Percentiles rank a stretch among this genome's conserved stretches.
phyloP scores from a whole-genome alignment of 2,888 invertebrate genomes.

The Clepsis dumicolana region DNA sequence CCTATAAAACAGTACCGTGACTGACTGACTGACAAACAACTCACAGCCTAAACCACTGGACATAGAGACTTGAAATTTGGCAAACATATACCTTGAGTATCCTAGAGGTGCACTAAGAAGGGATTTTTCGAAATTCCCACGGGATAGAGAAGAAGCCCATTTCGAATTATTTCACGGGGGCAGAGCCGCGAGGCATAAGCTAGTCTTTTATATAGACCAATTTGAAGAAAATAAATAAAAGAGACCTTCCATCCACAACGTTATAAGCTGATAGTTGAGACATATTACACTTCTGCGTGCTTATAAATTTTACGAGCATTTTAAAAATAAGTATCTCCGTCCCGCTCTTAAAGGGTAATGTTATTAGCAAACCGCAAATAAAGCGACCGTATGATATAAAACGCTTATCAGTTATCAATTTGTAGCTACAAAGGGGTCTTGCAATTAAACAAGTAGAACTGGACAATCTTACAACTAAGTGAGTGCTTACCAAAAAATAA shows the following conservation, averaged over 20 bases:
- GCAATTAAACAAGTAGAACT: constrained; percentile 21
- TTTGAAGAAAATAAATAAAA: neutral
- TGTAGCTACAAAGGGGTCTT: constrained; percentile 15
- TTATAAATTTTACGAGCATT: neutral
- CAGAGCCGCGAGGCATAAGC: too few species aligned
- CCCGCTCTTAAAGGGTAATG: constrained; percentile 16
- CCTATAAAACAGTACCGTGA: too few species aligned
- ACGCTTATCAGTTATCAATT: constrained; percentile 31
- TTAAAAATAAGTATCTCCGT: neutral
- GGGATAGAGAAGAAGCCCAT: too few species aligned
- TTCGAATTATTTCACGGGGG: too few species aligned
- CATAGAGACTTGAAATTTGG: too few species aligned
- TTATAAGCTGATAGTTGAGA: neutral
- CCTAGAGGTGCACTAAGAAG: too few species aligned
- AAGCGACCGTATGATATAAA: constrained; percentile 20
- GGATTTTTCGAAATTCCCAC: too few species aligned
- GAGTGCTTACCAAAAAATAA: neutral
- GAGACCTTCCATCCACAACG: neutral
- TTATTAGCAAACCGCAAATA: constrained; percentile 20
- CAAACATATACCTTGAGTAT: too few species aligned
- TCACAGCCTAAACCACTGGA: too few species aligned
- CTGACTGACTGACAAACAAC: too few species aligned
- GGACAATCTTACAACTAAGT: neutral
- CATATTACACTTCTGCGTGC: neutral
- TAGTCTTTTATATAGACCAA: neutral